These are phyloP conservation scores for Nemurella pictetii DNA, from an alignment of 2,888 invertebrate species.

Conservation along the genomic window DNA sequence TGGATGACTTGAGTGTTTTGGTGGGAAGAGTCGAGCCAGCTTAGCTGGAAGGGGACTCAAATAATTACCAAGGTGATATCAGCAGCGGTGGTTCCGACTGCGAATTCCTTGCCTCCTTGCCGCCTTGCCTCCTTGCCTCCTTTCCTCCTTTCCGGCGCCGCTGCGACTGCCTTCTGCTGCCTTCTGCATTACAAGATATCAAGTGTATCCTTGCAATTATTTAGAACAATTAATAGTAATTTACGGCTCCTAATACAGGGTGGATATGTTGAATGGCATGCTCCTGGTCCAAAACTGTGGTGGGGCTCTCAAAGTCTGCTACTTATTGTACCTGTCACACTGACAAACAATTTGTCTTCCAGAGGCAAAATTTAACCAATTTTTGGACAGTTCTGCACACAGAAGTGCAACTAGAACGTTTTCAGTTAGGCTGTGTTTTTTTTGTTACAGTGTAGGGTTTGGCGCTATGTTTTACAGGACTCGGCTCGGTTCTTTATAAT, in stretches of 20 bases:
- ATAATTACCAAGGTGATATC: constrained; percentile 12
- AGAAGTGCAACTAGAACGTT: background rate
- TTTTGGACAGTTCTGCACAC: background rate
- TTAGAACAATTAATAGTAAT: background rate
- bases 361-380: background rate
- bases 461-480: background rate
- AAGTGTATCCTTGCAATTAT: background rate
- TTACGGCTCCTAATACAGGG: background rate
- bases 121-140: too few species aligned
- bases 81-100: background rate
- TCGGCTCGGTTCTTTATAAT: too few species aligned
- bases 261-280: background rate
- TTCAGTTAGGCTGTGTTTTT: background rate
- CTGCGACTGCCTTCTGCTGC: too few species aligned
- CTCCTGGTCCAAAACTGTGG: background rate
- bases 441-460: background rate
- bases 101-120: background rate
- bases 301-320: background rate
- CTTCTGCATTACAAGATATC: background rate
- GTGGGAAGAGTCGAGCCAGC: background rate
- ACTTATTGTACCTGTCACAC: background rate
- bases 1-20: background rate
- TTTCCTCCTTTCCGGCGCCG: too few species aligned
- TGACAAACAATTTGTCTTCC: background rate
- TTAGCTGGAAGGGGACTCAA: background rate